A percentile compares a stretch with the other conserved stretches of the same genome.
Conservation (phyloP, 1,140 invertebrate genomes). For the Sinella curviseta region DNA sequence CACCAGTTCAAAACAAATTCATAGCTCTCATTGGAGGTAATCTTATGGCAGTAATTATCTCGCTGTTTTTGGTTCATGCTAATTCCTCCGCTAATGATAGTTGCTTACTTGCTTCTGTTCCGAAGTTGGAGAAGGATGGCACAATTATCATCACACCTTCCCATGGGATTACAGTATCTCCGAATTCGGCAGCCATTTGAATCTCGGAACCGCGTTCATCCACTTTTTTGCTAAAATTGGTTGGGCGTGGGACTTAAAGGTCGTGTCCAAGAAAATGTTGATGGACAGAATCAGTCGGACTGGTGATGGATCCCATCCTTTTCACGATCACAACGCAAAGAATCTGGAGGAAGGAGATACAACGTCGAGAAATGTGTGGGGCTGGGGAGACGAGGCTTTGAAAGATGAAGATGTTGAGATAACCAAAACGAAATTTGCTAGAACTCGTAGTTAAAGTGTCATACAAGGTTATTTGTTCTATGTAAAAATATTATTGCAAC, state of each 20-base stretch:
- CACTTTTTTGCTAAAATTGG: conserved; percentile 64
- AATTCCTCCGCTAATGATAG: too few relatives aligned
- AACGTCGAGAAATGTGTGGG: conserved; percentile 54
- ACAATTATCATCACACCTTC: conserved; percentile 95
- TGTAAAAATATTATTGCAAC: too few relatives aligned
- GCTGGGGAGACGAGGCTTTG: conserved; percentile 62
- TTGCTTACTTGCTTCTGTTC: conserved; percentile 14
- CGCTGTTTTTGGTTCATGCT: too few relatives aligned
- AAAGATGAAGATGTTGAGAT: conserved; percentile 55
- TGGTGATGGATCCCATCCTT: conserved; percentile 63
- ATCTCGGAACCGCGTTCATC: conserved; percentile 66
- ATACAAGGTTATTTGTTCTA: too few relatives aligned
- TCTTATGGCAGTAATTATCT: too few relatives aligned
- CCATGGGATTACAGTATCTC: conserved; percentile 90
- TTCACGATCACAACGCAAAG: neutral
- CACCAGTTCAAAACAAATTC: too few relatives aligned
- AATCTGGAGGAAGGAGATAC: neutral
- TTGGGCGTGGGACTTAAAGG: conserved; percentile 64
- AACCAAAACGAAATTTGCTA: neutral
- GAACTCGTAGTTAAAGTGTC: too few relatives aligned
- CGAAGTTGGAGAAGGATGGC: conserved; percentile 77
- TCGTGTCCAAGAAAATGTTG: conserved; percentile 55
- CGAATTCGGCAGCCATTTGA: conserved; percentile 66
- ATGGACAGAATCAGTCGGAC: conserved; percentile 60
- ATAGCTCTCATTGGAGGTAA: neutral